Percentiles rank a stretch among this genome's conserved stretches.
Conservation (phyloP, 1,140 invertebrate genomes). For the Magallana ariakensis region DNA sequence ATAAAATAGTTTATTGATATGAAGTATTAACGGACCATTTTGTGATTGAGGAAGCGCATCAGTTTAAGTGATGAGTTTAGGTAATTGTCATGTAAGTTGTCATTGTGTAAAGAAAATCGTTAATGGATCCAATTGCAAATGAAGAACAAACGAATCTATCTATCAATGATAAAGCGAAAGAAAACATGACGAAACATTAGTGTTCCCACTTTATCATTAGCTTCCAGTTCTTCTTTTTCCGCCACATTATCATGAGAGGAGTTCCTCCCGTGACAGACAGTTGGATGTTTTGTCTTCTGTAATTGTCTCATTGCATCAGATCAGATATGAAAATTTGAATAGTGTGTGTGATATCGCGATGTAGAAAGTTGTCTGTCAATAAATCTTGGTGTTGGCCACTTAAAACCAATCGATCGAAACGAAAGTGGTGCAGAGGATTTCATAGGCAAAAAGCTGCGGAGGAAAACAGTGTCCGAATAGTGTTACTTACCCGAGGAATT, state of each 20-base stretch:
- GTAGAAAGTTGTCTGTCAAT: slow-evolving; percentile 21
- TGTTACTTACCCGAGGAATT: not conserved
- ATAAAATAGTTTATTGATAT: no score
- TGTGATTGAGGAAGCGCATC: no score
- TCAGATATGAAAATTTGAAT: slow-evolving; percentile 32
- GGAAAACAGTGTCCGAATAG: not conserved
- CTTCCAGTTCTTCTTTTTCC: not conserved
- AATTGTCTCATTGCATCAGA: slow-evolving; percentile 31
- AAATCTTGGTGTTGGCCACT: slow-evolving; percentile 30
- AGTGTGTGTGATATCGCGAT: slow-evolving; percentile 1
- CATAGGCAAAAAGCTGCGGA: not conserved
- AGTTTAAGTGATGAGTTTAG: no score
- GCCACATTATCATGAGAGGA: not conserved
- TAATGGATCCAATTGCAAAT: not conserved
- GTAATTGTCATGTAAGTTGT: not conserved
- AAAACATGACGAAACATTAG: slow-evolving; percentile 18
- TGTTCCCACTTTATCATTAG: not conserved
- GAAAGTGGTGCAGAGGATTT: not conserved
- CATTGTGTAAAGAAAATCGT: not conserved
- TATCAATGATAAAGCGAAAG: not conserved
- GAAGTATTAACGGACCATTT: no score
- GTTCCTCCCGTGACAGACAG: not conserved
- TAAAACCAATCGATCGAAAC: slow-evolving; percentile 9
- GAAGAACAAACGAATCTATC: not conserved
- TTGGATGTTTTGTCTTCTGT: not conserved